Evolutionary conservation across 2,113 vertebrate genomes (phyloP).

Genomic region (Falco punctatus): DNA sequence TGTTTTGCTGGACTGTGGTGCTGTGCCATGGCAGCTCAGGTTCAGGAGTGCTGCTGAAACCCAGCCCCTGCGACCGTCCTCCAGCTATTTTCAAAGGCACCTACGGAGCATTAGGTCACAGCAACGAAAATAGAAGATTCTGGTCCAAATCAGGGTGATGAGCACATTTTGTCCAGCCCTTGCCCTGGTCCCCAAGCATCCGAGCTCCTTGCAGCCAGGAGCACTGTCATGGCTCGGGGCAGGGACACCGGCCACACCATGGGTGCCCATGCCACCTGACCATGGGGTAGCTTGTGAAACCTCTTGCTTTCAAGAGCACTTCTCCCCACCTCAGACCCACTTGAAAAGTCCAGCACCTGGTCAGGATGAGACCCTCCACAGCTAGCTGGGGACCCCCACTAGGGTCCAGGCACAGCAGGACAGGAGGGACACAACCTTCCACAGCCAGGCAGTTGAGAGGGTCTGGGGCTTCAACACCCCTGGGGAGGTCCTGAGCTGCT

Average conservation of each 20-base stretch:
- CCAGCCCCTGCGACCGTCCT: neutral
- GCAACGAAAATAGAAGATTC: conserved; percentile 40
- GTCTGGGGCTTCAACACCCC: neutral
- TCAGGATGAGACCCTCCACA: neutral
- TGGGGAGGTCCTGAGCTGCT: neutral
- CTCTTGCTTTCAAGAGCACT: accelerated
- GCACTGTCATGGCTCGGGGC: neutral
- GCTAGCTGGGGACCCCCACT: neutral
- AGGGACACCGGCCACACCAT: accelerated
- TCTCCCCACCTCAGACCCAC: neutral
- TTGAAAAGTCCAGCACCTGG: neutral
- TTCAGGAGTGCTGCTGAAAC: neutral
- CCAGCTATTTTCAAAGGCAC: conserved; percentile 8
- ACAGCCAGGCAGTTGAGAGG: neutral
- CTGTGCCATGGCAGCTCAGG: accelerated
- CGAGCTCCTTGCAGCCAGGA: accelerated
- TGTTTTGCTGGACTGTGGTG: neutral
- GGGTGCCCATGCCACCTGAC: accelerated
- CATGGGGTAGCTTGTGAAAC: accelerated
- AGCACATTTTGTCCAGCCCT: conserved; percentile 23
- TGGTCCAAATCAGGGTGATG: neutral
- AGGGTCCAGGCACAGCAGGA: neutral
- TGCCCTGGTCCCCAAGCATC: neutral
- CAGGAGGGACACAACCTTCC: neutral
- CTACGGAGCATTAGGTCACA: conserved; percentile 37